Percentiles rank a stretch among this genome's conserved stretches.
phyloP scores from a whole-genome alignment of 2,888 invertebrate species.

The Sarcophaga caerulescens region DNA sequence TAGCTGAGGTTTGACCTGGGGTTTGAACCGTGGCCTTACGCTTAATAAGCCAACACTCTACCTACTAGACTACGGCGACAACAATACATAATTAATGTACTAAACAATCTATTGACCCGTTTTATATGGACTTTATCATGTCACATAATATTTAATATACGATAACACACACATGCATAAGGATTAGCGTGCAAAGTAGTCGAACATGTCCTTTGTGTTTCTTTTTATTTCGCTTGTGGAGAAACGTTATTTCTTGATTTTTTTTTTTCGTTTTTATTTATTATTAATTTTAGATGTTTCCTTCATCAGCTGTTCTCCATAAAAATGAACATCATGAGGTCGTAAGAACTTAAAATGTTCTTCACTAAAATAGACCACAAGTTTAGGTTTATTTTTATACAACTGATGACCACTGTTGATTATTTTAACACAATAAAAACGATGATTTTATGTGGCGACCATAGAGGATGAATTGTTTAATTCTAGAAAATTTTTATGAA shows the following conservation, averaged over 20 bases:
- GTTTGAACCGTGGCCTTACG: no score
- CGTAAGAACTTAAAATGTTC: constrained; percentile 27
- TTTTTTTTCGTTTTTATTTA: constrained; percentile 17
- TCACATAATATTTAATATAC: no score
- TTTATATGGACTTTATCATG: no score
- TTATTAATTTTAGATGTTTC: constrained; percentile 24
- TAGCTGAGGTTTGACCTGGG: no score
- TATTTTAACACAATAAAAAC: not conserved
- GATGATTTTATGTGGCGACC: not conserved
- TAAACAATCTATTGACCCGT: no score
- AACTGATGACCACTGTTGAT: constrained; percentile 32
- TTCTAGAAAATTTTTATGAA: not conserved
- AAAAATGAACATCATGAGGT: not conserved
- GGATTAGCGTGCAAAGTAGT: not conserved
- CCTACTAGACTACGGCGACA: no score
- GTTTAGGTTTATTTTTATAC: constrained; percentile 42
- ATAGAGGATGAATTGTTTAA: not conserved
- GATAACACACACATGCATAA: not conserved
- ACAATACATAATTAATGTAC: no score
- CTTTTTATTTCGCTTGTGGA: not conserved
- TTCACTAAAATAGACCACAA: constrained; percentile 18
- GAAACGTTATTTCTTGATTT: not conserved
- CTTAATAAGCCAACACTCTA: no score
- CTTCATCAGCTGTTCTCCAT: constrained; percentile 41
- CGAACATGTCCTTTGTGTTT: constrained; percentile 6